A percentile compares a stretch with the other conserved stretches of the same genome.
Conservation (phyloP, 2,113 vertebrate genomes). For the Phaethornis superciliosus region DNA sequence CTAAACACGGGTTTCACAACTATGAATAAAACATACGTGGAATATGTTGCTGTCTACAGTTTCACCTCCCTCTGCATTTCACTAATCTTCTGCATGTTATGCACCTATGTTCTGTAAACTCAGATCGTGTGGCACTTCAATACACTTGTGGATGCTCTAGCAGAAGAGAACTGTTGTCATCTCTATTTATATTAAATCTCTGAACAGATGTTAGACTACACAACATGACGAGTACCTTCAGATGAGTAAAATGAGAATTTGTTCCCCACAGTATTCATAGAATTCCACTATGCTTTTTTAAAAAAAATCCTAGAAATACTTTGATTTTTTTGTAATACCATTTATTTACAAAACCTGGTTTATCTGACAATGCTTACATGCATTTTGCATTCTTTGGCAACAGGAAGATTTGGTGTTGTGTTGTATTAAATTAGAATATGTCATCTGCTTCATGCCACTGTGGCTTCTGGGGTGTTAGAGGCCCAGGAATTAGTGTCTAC, state of each 20-base stretch:
- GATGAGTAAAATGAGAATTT: neutral
- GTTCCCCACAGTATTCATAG: neutral
- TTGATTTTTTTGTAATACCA: neutral
- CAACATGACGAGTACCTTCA: neutral
- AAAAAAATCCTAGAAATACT: neutral
- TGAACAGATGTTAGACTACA: slow-evolving; percentile 23
- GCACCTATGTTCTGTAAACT: slow-evolving; percentile 6
- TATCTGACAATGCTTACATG: neutral
- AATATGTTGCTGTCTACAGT: neutral
- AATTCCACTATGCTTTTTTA: neutral
- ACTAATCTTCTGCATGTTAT: neutral
- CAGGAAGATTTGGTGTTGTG: neutral
- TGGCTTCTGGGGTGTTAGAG: neutral
- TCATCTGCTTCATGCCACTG: neutral
- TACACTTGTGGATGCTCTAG: neutral
- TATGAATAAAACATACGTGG: slow-evolving; percentile 20
- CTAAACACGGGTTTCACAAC: neutral
- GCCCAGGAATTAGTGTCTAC: neutral
- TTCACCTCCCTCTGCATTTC: neutral
- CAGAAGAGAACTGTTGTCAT: slow-evolving; percentile 12
- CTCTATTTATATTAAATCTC: slow-evolving; percentile 28
- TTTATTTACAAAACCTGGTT: neutral
- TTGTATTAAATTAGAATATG: neutral
- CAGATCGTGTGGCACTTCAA: neutral
- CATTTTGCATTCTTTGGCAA: neutral